Conservation (phyloP, 2,113 vertebrate species). For the Psammodynastes pulverulentus region DNA sequence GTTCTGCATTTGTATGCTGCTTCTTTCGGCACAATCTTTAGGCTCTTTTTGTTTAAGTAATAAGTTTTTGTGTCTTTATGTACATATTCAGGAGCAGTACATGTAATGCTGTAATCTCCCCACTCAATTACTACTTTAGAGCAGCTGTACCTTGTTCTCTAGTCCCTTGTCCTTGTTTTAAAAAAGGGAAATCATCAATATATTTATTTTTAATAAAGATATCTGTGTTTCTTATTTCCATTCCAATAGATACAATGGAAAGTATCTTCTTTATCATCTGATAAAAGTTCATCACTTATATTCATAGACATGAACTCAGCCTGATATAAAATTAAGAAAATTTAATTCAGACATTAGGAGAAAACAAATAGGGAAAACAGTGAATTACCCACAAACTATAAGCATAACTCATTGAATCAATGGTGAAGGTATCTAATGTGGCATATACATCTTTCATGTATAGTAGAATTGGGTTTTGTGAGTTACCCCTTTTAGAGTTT, state of each 20-base stretch:
- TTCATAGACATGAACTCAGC: background rate
- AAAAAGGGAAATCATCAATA: background rate
- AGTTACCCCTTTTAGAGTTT: background rate
- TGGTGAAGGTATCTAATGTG: conserved; percentile 8
- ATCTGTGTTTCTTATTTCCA: background rate
- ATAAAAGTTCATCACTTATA: background rate
- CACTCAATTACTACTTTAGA: background rate
- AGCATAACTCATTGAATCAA: background rate
- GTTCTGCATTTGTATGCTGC: background rate
- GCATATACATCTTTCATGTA: background rate
- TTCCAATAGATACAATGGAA: background rate
- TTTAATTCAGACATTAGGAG: background rate
- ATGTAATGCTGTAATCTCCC: background rate
- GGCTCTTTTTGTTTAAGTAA: background rate
- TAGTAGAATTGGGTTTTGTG: conserved; percentile 12
- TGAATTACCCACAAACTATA: background rate
- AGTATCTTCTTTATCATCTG: background rate
- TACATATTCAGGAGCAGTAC: too few species aligned
- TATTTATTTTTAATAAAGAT: background rate
- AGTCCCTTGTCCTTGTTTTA: background rate
- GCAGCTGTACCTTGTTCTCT: background rate
- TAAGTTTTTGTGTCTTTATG: background rate
- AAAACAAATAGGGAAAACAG: background rate
- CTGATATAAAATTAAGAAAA: background rate
- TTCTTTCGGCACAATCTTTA: background rate